Conservation (phyloP, 2,113 vertebrate genomes). For the Dasyprocta punctata region DNA sequence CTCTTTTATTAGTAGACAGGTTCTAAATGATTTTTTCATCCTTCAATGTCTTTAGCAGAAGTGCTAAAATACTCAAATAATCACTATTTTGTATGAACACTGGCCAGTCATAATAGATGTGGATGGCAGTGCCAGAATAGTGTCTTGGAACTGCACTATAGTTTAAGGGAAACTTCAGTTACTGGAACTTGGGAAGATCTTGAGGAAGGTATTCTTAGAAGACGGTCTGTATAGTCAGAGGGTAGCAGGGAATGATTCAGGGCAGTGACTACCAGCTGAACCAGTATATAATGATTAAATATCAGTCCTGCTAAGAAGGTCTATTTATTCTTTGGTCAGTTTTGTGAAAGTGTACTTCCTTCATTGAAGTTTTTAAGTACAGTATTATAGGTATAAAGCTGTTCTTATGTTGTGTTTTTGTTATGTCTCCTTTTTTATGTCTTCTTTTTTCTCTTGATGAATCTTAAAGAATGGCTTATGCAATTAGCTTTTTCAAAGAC, state of each 20-base stretch:
- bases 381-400: background rate
- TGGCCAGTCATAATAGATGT: background rate
- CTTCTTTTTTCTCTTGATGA: background rate
- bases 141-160: background rate
- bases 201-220: background rate
- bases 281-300: background rate
- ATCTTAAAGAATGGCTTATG: background rate
- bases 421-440: background rate
- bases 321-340: slow-evolving; percentile 5
- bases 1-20: background rate
- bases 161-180: background rate
- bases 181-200: background rate
- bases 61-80: slow-evolving; percentile 51
- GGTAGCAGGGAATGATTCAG: background rate
- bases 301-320: background rate
- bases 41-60: background rate
- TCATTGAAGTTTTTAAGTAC: slow-evolving; percentile 48
- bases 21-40: slow-evolving; percentile 1
- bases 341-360: slow-evolving; percentile 4
- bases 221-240: background rate
- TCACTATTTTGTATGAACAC: background rate
- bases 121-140: background rate
- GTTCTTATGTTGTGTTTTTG: background rate
- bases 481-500: slow-evolving; percentile 41
- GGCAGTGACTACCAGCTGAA: background rate